These are phyloP conservation scores for Chalcosyrphus nemorum DNA, from an alignment of 2,888 invertebrate species.

Conservation along the genomic window DNA sequence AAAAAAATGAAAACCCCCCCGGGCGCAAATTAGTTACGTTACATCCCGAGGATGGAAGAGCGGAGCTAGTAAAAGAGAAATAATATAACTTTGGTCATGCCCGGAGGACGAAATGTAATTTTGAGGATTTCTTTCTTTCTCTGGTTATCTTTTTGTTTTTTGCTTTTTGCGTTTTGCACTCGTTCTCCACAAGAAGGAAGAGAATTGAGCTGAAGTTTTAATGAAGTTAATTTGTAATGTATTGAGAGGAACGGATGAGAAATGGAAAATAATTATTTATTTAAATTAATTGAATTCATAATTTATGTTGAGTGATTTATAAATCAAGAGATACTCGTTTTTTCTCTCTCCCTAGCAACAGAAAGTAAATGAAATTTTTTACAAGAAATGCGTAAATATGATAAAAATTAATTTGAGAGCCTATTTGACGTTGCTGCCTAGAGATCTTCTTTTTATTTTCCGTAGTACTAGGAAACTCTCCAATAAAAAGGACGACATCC, in stretches of 20 bases:
- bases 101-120: not conserved
- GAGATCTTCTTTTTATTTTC: too few species aligned
- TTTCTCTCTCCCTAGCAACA: too few species aligned
- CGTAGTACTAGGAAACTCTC: too few species aligned
- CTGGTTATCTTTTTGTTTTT: too few species aligned
- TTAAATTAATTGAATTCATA: conserved; percentile 6
- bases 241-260: not conserved
- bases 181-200: too few species aligned
- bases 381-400: too few species aligned
- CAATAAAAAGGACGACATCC: too few species aligned
- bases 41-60: not conserved
- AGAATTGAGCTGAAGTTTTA: conserved; percentile 14
- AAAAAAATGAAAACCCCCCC: not conserved
- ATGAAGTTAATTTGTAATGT: conserved; percentile 11
- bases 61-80: not conserved
- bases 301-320: not conserved
- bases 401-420: too few species aligned
- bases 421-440: too few species aligned
- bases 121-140: conserved; percentile 1
- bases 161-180: too few species aligned
- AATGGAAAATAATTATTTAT: not conserved
- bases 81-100: not conserved
- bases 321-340: not conserved
- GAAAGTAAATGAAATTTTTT: too few species aligned
- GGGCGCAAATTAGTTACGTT: conserved; percentile 3